A percentile compares a stretch with the other conserved stretches of the same genome.
phyloP scores from a whole-genome alignment of 2,113 vertebrate genomes.

The Thamnaconus septentrionalis region DNA sequence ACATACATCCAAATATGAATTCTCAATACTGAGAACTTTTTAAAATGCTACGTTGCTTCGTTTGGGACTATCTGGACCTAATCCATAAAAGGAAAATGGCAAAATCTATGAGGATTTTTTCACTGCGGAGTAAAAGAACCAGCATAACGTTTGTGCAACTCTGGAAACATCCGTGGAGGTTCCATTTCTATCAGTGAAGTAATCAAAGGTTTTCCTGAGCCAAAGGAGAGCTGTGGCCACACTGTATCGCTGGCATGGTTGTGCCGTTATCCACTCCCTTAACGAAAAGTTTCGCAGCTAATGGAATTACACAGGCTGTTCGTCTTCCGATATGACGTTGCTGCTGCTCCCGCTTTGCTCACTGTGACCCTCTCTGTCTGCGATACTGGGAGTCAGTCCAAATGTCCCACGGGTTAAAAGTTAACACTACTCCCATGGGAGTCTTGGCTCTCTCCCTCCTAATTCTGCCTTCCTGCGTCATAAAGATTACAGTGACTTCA shows the following conservation, averaged over 20 bases:
- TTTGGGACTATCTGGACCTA: too few relatives aligned
- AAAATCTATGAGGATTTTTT: too few relatives aligned
- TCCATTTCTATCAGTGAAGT: slow-evolving; percentile 24
- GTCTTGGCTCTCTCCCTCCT: slow-evolving; percentile 37
- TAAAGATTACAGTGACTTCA: slow-evolving; percentile 53
- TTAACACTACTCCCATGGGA: slow-evolving; percentile 60
- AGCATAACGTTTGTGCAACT: background rate
- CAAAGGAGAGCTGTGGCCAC: slow-evolving; percentile 18
- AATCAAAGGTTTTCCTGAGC: slow-evolving; percentile 7
- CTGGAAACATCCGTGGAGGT: background rate
- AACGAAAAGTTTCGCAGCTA: slow-evolving; percentile 35
- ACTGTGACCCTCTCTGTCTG: slow-evolving; percentile 39
- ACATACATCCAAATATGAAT: too few relatives aligned
- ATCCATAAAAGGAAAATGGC: too few relatives aligned
- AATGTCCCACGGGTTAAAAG: slow-evolving; percentile 31
- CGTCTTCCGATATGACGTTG: slow-evolving; percentile 54
- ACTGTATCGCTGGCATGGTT: slow-evolving; percentile 31
- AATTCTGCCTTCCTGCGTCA: slow-evolving; percentile 39
- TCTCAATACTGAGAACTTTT: too few relatives aligned
- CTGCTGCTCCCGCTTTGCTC: slow-evolving; percentile 39
- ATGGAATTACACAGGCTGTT: slow-evolving; percentile 48
- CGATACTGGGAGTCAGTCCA: slow-evolving; percentile 40
- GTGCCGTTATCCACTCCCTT: slow-evolving; percentile 19
- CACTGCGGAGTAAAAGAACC: too few relatives aligned
- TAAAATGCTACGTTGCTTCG: too few relatives aligned